A percentile compares a stretch with the other conserved stretches of the same genome.
Conservation (phyloP, 1,140 invertebrate species). For the Rhagoletis pomonella region DNA sequence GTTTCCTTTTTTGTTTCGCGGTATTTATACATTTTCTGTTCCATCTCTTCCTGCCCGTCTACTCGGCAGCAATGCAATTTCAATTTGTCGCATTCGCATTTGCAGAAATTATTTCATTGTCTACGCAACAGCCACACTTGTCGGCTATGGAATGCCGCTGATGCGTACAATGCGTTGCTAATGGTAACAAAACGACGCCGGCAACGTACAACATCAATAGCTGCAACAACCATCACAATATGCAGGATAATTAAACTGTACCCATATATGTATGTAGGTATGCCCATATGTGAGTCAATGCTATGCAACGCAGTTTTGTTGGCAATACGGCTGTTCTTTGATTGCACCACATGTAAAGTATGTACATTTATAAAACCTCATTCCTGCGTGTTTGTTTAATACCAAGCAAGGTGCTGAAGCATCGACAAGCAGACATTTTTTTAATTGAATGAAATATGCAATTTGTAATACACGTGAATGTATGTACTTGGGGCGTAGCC, state of each 20-base stretch:
- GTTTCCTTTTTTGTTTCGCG: background rate
- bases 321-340: background rate
- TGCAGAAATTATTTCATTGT: slow-evolving; percentile 41
- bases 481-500: background rate
- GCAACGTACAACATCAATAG: background rate
- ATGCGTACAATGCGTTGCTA: slow-evolving; percentile 43
- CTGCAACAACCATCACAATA: slow-evolving; percentile 29
- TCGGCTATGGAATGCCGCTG: slow-evolving; percentile 8
- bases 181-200: background rate
- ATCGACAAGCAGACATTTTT: background rate
- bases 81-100: slow-evolving; percentile 8
- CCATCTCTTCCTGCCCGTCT: background rate
- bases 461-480: background rate
- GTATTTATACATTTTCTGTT: no score
- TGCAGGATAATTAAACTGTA: slow-evolving; percentile 55
- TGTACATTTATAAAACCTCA: background rate
- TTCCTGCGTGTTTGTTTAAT: background rate
- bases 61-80: slow-evolving; percentile 13
- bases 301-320: slow-evolving; percentile 1
- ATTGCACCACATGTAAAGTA: background rate
- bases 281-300: slow-evolving; percentile 1
- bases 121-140: slow-evolving; percentile 18
- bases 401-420: background rate
- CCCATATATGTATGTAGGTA: background rate
- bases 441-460: slow-evolving; percentile 40